These are phyloP conservation scores for Ischnus inquisitorius DNA, from an alignment of 2,888 invertebrate genomes.

Conservation along the genomic window DNA sequence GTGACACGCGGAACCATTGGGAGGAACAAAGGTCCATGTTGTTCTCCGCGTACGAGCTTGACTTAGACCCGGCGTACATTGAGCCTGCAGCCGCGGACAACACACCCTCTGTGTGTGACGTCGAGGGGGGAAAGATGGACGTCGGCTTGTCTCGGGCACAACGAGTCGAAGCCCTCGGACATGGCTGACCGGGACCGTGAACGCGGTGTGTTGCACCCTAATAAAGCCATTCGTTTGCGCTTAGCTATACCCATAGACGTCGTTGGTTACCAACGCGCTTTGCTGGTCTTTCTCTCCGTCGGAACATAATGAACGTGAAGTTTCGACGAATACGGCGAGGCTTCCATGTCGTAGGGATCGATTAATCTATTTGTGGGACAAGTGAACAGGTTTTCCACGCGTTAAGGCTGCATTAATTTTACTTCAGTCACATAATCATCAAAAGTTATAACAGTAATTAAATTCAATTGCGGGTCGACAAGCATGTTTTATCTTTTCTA, in stretches of 20 bases:
- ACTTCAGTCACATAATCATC: no score
- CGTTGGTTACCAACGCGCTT: slow-evolving; percentile 36
- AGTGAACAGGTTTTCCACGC: not conserved
- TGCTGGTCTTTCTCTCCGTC: slow-evolving; percentile 34
- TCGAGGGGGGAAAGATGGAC: slow-evolving; percentile 63
- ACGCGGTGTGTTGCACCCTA: slow-evolving; percentile 57
- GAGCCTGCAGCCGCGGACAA: slow-evolving; percentile 60
- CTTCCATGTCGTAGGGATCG: not conserved
- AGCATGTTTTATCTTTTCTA: no score
- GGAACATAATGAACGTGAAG: slow-evolving; percentile 22
- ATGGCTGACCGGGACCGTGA: slow-evolving; percentile 30
- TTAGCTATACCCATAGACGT: slow-evolving; percentile 22
- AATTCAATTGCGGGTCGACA: no score
- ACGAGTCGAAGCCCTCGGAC: slow-evolving; percentile 43
- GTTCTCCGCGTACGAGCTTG: slow-evolving; percentile 60
- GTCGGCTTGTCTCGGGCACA: slow-evolving; percentile 59
- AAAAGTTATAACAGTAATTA: no score
- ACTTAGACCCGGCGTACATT: slow-evolving; percentile 40
- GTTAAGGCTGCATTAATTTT: no score
- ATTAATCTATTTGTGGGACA: not conserved
- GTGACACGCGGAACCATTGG: slow-evolving; percentile 60
- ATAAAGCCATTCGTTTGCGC: slow-evolving; percentile 67
- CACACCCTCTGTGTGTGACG: slow-evolving; percentile 70
- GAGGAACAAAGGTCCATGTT: slow-evolving; percentile 68
- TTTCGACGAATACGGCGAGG: slow-evolving; percentile 7